Evolutionary conservation across 2,797 vertebrate genomes (phyloP), one percentile per base, ranked within the genome.

Genomic region (Amniataba percoides): DNA sequence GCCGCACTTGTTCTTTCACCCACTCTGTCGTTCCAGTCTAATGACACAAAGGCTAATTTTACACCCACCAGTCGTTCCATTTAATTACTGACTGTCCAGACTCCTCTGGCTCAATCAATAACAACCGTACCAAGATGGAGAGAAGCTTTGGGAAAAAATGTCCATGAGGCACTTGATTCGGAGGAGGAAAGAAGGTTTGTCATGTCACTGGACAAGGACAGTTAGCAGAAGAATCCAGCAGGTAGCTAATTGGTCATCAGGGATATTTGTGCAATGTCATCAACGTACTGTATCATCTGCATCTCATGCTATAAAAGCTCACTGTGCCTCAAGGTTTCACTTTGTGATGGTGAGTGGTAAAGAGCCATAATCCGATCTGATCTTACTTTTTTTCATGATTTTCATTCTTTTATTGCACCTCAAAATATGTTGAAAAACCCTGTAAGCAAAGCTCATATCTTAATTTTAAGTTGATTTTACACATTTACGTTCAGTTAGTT

Each of bases 21-120:
- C 82, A 70, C 84, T 87, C 83, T 70, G 81, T 83, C 89, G 74
- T 90, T 92, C 90, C 81, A 84, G 81, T 92, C 92, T 93, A 95
- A 95, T 94, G 93, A 94, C 94, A 92, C 82, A 84, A 89, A 95
- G 91, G 92, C 95, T 95, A 95, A 95, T 95, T 96, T 95, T 95
- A 95, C 93, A 95, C 94, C 92, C 92, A 90, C 89, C 90, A 93
- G 93, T 95, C 93, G 85, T 94, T 95, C 93, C 62, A 74, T 95
- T 94, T 95, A 95, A 95, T 95, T 95, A 95, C 93, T 90, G 88
- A 93, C 93, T 95, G 94, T 94, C 93, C 93, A 89, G 90, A 90
- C 77, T 87, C 86, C 81, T 92, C 89, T 83, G 73, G 86, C 75
- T 92, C 92, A 89, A 95, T 95, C 95, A 93, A 94, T 95, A 95